Base-by-base conservation (phyloP, 2,888 invertebrate species). In the Mimumesa dahlbomi region DNA sequence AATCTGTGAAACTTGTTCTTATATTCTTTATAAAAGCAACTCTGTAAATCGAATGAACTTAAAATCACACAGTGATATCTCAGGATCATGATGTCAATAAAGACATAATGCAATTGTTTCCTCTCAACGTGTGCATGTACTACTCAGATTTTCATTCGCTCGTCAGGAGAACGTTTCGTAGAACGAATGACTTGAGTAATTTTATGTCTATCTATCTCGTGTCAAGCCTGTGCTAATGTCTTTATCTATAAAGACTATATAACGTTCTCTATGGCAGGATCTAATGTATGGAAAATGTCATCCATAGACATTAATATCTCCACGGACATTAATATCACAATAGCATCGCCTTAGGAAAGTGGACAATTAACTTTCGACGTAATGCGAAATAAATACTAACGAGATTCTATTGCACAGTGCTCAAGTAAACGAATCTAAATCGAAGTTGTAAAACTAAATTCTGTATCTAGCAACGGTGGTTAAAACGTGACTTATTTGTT, bases 21-120 rank as follows among this genome's bases (percentile, higher is more conserved):
- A n/a, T n/a, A n/a, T n/a, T n/a, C n/a, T n/a, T n/a, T n/a, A n/a
- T n/a, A n/a, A n/a, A n/a, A n/a, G n/a, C n/a, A n/a, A n/a, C n/a
- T n/a, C n/a, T n/a, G n/a, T n/a, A n/a, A n/a, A n/a, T n/a, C n/a
- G n/a, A n/a, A n/a, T n/a, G n/a, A n/a, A n/a, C n/a, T n/a, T n/a
- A n/a, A 54, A 73, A 75, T 77, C 75, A 76, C 74, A 81, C 42
- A 52, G 53, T 73, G 66, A 75, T 74, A 62, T 63, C 50, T 65
- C 2, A 34, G 46, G 36, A 57, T 38, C 49, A 38, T 25, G 34
- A 50, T 57, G 49, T 63, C 43, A 34, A 42, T 11, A 31, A 61
- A 40, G 21, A 58, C 58, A 59, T 49, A 21, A 21, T 58, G 38
- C 50, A 34, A 6, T 11, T 11, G 19, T 16, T 14, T 36, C 36